phyloP scores from a whole-genome alignment of 2,888 invertebrate species.

The Ecdyonurus torrentis region DNA sequence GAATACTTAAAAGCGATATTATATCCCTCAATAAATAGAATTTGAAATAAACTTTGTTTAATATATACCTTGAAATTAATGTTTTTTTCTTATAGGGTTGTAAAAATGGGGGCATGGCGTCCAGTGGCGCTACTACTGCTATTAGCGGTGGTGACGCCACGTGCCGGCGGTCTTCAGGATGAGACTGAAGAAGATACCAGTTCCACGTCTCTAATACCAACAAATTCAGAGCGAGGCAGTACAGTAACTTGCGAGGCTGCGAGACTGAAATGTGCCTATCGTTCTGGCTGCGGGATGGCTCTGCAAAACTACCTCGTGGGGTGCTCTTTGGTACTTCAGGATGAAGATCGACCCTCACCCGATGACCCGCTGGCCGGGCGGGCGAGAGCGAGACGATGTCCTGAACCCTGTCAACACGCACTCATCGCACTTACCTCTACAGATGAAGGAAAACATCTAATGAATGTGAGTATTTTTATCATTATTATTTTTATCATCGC shows the following conservation, averaged over 20 bases:
- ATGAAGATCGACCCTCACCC: conserved; percentile 5
- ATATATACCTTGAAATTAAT: too few relatives aligned
- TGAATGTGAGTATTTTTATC: conserved; percentile 50
- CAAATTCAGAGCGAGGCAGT: background rate
- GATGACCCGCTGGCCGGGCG: conserved; percentile 21
- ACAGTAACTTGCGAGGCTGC: conserved; percentile 44
- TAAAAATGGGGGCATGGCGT: background rate
- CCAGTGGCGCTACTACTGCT: background rate
- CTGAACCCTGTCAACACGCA: conserved; percentile 55
- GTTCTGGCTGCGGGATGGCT: conserved; percentile 59
- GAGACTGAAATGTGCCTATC: conserved; percentile 52
- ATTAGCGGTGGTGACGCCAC: background rate
- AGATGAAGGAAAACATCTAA: conserved; percentile 58
- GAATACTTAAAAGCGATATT: too few relatives aligned
- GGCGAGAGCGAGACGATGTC: conserved; percentile 34
- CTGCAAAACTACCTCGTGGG: conserved; percentile 57
- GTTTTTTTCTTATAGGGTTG: background rate
- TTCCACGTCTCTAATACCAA: background rate
- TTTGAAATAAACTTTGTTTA: too few relatives aligned
- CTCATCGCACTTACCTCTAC: conserved; percentile 64
- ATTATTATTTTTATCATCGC: too few relatives aligned
- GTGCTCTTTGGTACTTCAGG: conserved; percentile 48
- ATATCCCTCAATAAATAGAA: too few relatives aligned
- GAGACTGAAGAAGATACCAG: background rate
- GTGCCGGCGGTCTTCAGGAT: background rate